phyloP scores from a whole-genome alignment of 2,888 invertebrate species.

The Coelinius sp. region DNA sequence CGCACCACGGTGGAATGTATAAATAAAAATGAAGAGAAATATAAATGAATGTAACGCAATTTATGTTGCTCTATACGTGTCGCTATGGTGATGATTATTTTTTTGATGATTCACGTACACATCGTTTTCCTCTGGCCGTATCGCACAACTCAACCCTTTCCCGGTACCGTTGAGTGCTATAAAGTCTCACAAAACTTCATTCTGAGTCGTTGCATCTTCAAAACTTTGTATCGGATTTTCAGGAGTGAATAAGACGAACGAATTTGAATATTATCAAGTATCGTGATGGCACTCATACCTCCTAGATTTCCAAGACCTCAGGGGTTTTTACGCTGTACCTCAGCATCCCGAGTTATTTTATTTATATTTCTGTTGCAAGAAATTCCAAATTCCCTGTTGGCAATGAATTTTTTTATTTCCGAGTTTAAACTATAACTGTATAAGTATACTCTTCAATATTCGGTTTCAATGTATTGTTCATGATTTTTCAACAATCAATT shows the following conservation, averaged over 20 bases:
- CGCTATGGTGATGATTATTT: not conserved
- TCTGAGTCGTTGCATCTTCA: not conserved
- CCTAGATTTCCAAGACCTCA: not conserved
- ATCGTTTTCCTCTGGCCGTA: not conserved
- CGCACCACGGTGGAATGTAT: not conserved
- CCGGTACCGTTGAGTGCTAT: not conserved
- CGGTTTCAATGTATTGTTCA: not conserved
- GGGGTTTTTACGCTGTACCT: not conserved
- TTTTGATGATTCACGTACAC: not conserved
- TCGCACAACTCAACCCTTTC: not conserved
- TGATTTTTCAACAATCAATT: no score
- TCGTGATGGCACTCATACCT: not conserved
- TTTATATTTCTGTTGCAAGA: not conserved
- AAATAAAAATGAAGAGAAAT: not conserved
- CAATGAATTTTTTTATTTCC: not conserved
- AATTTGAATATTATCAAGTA: conserved; percentile 21
- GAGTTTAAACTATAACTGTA: not conserved
- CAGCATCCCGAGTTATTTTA: not conserved
- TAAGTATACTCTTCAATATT: not conserved
- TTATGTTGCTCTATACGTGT: conserved; percentile 4
- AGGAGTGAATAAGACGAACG: conserved; percentile 20
- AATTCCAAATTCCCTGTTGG: not conserved
- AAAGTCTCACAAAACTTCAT: conserved; percentile 11
- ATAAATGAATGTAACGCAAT: conserved; percentile 3
- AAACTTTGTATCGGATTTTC: conserved; percentile 6